Evolutionary conservation across 2,113 vertebrate genomes (phyloP).

Genomic region (Pimephales promelas): DNA sequence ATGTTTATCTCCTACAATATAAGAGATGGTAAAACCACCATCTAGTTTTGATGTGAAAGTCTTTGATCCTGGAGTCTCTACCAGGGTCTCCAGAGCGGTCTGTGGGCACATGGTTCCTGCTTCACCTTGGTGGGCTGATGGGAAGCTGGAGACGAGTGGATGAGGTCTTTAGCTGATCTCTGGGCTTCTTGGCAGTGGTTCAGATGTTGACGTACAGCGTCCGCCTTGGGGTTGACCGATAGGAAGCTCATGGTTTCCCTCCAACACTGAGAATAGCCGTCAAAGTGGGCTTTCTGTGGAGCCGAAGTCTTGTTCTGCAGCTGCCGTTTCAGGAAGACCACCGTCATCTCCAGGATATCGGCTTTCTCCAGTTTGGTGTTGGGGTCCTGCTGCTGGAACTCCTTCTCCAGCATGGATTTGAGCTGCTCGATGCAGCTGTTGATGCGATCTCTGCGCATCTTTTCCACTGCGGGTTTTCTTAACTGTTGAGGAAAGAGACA

Average conservation of each 20-base stretch:
- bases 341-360: constrained; percentile 75
- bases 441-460: constrained; percentile 73
- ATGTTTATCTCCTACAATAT: constrained; percentile 56
- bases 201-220: constrained; percentile 49
- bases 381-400: constrained; percentile 74
- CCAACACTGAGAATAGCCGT: constrained; percentile 67
- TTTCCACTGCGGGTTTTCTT: constrained; percentile 78
- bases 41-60: constrained; percentile 45
- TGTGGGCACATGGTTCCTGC: constrained; percentile 48
- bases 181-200: constrained; percentile 42
- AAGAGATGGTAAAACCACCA: constrained; percentile 52
- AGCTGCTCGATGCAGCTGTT: constrained; percentile 70
- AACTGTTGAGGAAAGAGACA: constrained; percentile 58
- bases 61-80: constrained; percentile 57
- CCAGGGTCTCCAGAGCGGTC: constrained; percentile 80
- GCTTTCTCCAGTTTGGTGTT: constrained; percentile 78
- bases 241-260: constrained; percentile 70
- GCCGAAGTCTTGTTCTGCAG: constrained; percentile 34
- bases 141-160: background rate
- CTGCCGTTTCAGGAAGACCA: constrained; percentile 72
- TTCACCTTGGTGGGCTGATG: constrained; percentile 58
- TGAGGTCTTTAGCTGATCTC: background rate
- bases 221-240: constrained; percentile 72
- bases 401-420: constrained; percentile 70
- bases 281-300: constrained; percentile 68